A percentile compares a stretch with the other conserved stretches of the same genome.
Evolutionary conservation across 2,888 invertebrate genomes (phyloP).

Genomic region (Cabera pusaria): DNA sequence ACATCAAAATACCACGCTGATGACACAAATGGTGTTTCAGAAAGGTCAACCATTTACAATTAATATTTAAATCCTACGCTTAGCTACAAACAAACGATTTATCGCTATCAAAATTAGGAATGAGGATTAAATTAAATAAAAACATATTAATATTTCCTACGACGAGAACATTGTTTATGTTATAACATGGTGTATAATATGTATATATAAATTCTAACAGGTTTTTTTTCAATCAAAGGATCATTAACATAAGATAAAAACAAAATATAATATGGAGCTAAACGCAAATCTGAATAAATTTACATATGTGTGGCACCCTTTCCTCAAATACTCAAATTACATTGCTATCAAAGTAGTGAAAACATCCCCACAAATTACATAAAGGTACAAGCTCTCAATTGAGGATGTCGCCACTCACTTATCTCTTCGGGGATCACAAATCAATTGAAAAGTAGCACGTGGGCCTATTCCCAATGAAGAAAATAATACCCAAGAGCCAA

Average conservation of each 20-base stretch:
- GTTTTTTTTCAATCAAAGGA: too few relatives aligned
- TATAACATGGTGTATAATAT: too few relatives aligned
- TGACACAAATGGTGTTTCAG: slow-evolving; percentile 20
- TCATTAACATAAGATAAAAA: too few relatives aligned
- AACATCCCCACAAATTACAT: too few relatives aligned
- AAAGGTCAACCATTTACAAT: slow-evolving; percentile 42
- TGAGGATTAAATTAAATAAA: slow-evolving; percentile 16
- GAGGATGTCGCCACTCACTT: slow-evolving; percentile 1
- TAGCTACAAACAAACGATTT: slow-evolving; percentile 23
- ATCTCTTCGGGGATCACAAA: slow-evolving; percentile 3
- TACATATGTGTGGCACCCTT: too few relatives aligned
- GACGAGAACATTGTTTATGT: too few relatives aligned
- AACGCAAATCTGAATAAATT: too few relatives aligned
- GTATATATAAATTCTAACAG: too few relatives aligned
- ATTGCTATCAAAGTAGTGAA: too few relatives aligned
- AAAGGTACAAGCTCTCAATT: too few relatives aligned
- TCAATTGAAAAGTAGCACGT: slow-evolving; percentile 20
- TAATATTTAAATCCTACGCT: slow-evolving; percentile 33
- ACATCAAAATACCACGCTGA: slow-evolving; percentile 13
- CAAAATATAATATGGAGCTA: too few relatives aligned
- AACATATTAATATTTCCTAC: slow-evolving; percentile 6
- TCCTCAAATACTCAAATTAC: too few relatives aligned
- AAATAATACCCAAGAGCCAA: slow-evolving; percentile 10
- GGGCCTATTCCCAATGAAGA: slow-evolving; percentile 7
- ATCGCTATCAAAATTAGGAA: slow-evolving; percentile 24